phyloP scores from a whole-genome alignment of 2,113 vertebrate species.

The Telmatochromis sp. region DNA sequence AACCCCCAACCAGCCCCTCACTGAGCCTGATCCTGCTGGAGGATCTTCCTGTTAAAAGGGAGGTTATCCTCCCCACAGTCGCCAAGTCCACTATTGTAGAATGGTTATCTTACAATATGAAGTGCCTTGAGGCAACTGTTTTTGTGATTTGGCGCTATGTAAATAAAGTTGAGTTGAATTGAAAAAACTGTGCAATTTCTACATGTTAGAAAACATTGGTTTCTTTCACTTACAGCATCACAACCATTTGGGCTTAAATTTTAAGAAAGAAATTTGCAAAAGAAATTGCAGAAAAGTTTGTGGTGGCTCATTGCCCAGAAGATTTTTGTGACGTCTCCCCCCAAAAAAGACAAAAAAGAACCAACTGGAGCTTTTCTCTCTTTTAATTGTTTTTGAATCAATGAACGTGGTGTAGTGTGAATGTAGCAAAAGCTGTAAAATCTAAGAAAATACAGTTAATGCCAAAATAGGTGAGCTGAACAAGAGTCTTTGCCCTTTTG shows the following conservation, averaged over 20 bases:
- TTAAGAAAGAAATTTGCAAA: background rate
- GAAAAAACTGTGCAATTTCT: rapidly evolving
- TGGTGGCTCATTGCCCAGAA: background rate
- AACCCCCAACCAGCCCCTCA: background rate
- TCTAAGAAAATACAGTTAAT: background rate
- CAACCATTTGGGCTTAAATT: background rate
- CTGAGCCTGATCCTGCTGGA: background rate
- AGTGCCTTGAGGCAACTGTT: background rate
- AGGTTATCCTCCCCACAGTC: background rate
- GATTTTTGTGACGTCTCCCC: background rate
- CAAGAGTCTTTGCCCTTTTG: background rate
- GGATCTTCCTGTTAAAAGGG: background rate
- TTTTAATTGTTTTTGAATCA: background rate
- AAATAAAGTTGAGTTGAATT: background rate
- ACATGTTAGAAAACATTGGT: background rate
- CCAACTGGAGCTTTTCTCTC: background rate
- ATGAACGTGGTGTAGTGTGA: background rate
- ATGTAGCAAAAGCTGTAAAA: background rate
- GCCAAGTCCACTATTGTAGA: background rate
- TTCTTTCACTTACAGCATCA: background rate
- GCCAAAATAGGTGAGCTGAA: background rate
- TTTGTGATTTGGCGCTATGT: background rate
- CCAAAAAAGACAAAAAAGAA: background rate
- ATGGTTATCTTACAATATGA: background rate
- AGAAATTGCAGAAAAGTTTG: background rate